Base-by-base conservation (phyloP, 2,113 vertebrate genomes). In the Setophaga petechia region DNA sequence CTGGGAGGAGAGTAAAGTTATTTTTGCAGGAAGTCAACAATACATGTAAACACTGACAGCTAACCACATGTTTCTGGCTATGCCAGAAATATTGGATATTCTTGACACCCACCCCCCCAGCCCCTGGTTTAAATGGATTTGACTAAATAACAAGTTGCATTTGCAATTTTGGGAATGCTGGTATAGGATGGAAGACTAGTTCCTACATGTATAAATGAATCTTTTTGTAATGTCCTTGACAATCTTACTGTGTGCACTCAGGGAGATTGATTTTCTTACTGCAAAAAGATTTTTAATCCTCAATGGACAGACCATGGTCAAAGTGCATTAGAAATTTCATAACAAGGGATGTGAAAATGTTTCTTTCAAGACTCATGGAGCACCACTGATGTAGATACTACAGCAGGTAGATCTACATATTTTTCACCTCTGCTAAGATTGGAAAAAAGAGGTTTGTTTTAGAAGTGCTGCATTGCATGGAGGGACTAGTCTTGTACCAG, bases 51-150 rank as follows among this genome's bases (percentile, higher is more conserved):
- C 33, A 22, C 16, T 68, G 54, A 14, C 5, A 62, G 47, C 39
- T 82, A 82, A 52, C 21, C 23, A 31, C 21, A 3, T 52, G 27
- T 62, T 81, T 82, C 25, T 75, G 33, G 15, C 33, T 55, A 19
- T 75, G 57, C 18, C 44, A 47, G 49, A 87, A 61, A 35, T 43
- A 35, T 44, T 91, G 20, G 9, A 20, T 15, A 21, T 35, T 43
- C 62, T 20, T 46, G 8, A 16, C 31, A 7, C 30, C 4, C 9
- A 16, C 5, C 2, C 15, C 15, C 3, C 5, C 0, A 13, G 0
- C 20, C 20, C n/a, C 16, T 7, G 6, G 6, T 16, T 55, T 81
- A 74, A 62, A 66, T 35, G 28, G 23, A 61, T 39, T 77, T 87
- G 33, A 19, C 20, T 47, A 33, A 87, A 41, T 71, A 67, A 79